Conservation (phyloP, 1,140 invertebrate genomes). For the Aphaenogaster rudis region DNA sequence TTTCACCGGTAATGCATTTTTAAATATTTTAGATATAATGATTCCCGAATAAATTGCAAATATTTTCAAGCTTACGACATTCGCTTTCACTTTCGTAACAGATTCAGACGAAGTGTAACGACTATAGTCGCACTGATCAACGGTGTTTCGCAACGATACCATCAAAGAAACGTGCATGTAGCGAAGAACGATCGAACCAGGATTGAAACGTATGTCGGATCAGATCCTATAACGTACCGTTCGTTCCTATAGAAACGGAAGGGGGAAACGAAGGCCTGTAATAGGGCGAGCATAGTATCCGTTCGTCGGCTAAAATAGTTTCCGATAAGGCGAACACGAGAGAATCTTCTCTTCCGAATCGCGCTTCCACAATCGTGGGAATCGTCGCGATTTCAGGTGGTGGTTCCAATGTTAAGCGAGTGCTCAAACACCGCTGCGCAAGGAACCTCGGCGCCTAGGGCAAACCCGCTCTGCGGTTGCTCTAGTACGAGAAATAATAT, state of each 20-base stretch:
- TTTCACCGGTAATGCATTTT: not conserved
- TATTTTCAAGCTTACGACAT: not conserved
- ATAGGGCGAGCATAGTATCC: slow-evolving; percentile 54
- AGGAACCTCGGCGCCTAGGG: slow-evolving; percentile 17
- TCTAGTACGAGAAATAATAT: slow-evolving; percentile 63
- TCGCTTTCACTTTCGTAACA: slow-evolving; percentile 52
- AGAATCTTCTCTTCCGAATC: slow-evolving; percentile 58
- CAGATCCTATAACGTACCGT: not conserved
- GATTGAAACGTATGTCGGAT: slow-evolving; percentile 57
- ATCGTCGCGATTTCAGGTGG: slow-evolving; percentile 67
- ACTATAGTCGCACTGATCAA: not conserved
- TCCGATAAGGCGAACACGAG: slow-evolving; percentile 68
- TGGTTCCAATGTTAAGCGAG: slow-evolving; percentile 37
- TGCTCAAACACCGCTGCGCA: slow-evolving; percentile 28
- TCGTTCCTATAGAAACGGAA: slow-evolving; percentile 55
- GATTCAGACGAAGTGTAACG: slow-evolving; percentile 9
- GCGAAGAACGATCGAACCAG: slow-evolving; percentile 53
- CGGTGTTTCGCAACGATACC: slow-evolving; percentile 53
- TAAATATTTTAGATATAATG: not conserved
- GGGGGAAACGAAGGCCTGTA: slow-evolving; percentile 58
- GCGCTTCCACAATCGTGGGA: slow-evolving; percentile 37
- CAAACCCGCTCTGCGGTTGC: slow-evolving; percentile 44
- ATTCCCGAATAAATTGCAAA: not conserved
- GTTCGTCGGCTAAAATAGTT: slow-evolving; percentile 60
- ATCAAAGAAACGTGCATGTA: slow-evolving; percentile 7